Evolutionary conservation across 1,140 invertebrate genomes (phyloP).

Genomic region (Reticulitermes speratus): DNA sequence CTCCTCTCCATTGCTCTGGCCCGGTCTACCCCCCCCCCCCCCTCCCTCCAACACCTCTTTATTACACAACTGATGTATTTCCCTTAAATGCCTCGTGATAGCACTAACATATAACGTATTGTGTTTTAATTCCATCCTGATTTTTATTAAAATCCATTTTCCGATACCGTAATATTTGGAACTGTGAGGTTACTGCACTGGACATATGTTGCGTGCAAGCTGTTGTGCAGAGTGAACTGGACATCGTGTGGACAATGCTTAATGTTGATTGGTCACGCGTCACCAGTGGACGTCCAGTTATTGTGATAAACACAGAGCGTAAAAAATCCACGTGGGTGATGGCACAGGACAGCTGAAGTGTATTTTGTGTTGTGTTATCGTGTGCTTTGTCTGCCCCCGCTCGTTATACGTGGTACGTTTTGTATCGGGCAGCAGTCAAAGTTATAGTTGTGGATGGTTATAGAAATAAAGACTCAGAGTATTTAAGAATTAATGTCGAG

Average conservation of each 20-base stretch:
- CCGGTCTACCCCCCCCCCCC: background rate
- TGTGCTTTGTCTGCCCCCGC: background rate
- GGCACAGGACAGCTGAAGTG: background rate
- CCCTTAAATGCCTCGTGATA: background rate
- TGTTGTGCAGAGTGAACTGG: background rate
- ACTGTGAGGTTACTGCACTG: background rate
- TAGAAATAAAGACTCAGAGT: too few relatives aligned
- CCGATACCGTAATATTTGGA: background rate
- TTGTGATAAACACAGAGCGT: background rate
- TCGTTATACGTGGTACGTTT: background rate
- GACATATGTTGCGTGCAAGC: background rate
- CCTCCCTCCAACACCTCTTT: background rate
- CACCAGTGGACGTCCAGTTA: background rate
- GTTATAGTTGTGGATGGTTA: too few relatives aligned
- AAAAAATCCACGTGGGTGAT: background rate
- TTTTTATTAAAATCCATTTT: background rate
- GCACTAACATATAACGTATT: background rate
- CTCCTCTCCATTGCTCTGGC: background rate
- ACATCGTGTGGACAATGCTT: background rate
- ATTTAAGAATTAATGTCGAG: too few relatives aligned
- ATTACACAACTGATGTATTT: conserved; percentile 9
- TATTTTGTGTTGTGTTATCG: background rate
- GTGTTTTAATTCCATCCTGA: background rate
- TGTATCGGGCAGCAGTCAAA: too few relatives aligned
- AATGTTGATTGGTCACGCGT: background rate